phyloP scores from a whole-genome alignment of 1,140 invertebrate genomes.

The Ditylenchus dipsaci region DNA sequence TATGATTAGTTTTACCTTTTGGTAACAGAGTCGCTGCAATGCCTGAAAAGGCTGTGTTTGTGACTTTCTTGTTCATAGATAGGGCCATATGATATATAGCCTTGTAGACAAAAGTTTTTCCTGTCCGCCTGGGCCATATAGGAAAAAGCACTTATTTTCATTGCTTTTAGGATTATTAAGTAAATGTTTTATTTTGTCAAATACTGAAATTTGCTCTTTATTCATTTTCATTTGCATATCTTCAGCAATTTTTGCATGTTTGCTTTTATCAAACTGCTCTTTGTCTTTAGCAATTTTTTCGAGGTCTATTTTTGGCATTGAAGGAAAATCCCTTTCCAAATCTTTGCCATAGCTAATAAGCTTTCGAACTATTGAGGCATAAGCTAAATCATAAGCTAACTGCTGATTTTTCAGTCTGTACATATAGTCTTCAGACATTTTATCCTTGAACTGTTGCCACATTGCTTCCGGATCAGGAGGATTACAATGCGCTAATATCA shows the following conservation, averaged over 20 bases:
- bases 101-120: slow-evolving; percentile 20
- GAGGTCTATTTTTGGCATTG: background rate
- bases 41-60: slow-evolving; percentile 20
- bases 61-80: slow-evolving; percentile 9
- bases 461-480: background rate
- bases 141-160: slow-evolving; percentile 10
- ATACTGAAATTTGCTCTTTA: slow-evolving; percentile 11
- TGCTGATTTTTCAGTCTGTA: background rate
- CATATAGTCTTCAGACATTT: slow-evolving; percentile 4
- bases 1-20: slow-evolving; percentile 15
- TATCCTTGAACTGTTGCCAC: slow-evolving; percentile 4
- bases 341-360: background rate
- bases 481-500: background rate
- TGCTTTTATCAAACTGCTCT: background rate
- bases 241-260: background rate
- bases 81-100: slow-evolving; percentile 22
- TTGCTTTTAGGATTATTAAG: slow-evolving; percentile 1
- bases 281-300: background rate
- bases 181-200: slow-evolving; percentile 13
- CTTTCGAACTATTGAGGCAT: background rate
- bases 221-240: background rate
- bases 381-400: background rate
- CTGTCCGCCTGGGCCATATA: slow-evolving; percentile 8
- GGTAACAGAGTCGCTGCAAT: slow-evolving; percentile 15
- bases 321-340: background rate